phyloP scores from a whole-genome alignment of 1,140 invertebrate genomes.

The Macrocentrus cingulum region DNA sequence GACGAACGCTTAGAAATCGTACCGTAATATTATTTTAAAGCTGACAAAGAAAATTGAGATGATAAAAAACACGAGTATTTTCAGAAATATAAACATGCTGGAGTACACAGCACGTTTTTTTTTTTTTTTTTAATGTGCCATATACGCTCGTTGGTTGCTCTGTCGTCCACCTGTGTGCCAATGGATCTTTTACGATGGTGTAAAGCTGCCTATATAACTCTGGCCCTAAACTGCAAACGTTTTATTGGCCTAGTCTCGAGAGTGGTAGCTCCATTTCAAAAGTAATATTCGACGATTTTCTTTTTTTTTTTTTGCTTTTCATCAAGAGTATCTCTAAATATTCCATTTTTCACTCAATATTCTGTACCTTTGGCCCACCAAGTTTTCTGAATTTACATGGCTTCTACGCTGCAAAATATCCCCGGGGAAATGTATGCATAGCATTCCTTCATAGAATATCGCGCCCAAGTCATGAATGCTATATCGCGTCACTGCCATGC shows the following conservation, averaged over 20 bases:
- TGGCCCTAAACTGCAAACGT: too few relatives aligned
- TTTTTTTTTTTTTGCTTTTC: neutral
- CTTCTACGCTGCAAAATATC: too few relatives aligned
- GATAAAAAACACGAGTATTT: too few relatives aligned
- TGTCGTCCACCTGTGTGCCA: neutral
- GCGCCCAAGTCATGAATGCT: too few relatives aligned
- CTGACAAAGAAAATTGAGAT: too few relatives aligned
- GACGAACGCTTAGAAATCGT: too few relatives aligned
- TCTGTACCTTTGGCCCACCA: neutral
- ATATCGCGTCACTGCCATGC: too few relatives aligned
- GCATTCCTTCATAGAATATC: too few relatives aligned
- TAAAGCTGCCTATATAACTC: neutral
- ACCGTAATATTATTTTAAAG: too few relatives aligned
- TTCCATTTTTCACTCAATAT: neutral
- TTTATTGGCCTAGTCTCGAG: neutral
- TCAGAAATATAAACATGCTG: neutral
- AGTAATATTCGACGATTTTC: neutral
- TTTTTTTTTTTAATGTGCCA: neutral
- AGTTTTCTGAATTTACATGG: neutral
- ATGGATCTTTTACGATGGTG: neutral
- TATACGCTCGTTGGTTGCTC: neutral
- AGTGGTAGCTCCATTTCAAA: too few relatives aligned
- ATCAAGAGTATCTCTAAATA: constrained; percentile 4
- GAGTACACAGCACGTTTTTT: constrained; percentile 3
- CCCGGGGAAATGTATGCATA: too few relatives aligned